These are phyloP conservation scores for Bubo scandiacus DNA, from an alignment of 2,113 vertebrate species.

Conservation along the genomic window DNA sequence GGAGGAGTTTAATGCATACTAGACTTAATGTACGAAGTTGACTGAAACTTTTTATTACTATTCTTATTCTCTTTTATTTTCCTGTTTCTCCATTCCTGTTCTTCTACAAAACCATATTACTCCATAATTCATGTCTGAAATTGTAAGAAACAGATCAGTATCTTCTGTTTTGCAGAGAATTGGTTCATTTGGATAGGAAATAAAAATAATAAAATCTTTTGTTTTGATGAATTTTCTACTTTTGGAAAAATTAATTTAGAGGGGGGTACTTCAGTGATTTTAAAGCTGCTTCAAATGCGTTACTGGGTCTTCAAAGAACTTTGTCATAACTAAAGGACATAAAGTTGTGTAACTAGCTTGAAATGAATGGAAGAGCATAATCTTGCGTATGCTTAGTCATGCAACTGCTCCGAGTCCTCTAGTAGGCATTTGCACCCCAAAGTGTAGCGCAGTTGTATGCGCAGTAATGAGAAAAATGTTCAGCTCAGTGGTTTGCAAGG, in stretches of 20 bases:
- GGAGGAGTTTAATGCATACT: background rate
- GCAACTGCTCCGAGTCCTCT: background rate
- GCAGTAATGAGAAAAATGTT: background rate
- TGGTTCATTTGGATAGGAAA: background rate
- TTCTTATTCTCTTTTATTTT: background rate
- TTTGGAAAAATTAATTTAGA: background rate
- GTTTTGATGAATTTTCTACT: background rate
- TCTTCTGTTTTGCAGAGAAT: background rate
- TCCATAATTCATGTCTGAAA: background rate
- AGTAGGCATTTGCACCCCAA: background rate
- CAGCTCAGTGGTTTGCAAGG: background rate
- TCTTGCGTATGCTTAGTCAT: background rate
- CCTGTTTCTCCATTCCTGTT: background rate
- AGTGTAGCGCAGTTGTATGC: rapidly evolving
- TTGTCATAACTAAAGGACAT: rapidly evolving
- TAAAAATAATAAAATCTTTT: background rate
- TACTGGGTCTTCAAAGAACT: background rate
- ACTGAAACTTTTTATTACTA: background rate
- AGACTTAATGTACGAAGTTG: background rate
- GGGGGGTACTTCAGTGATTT: background rate
- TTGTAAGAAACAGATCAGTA: rapidly evolving
- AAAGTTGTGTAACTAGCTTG: background rate
- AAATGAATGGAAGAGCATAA: background rate
- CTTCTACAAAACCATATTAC: rapidly evolving
- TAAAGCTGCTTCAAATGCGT: background rate